Base-by-base conservation (phyloP, 2,113 vertebrate genomes). In the Paramormyrops kingsleyae region DNA sequence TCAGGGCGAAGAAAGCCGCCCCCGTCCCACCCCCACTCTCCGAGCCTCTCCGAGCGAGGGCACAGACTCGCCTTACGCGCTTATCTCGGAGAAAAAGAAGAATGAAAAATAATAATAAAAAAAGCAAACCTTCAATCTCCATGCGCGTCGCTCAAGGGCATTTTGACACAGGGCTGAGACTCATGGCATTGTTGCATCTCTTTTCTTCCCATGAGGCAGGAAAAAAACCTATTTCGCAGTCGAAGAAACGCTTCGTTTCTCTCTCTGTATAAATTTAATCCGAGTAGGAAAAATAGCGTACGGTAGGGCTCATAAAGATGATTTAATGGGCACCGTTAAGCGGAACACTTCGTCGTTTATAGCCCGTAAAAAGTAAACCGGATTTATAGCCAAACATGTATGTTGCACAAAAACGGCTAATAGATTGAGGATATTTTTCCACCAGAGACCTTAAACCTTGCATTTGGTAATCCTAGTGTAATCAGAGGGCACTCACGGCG, bases 71-170 rank as follows among this genome's bases (percentile, higher is more conserved):
- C 74, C 50, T 87, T 52, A 46, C n/a, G 44, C 46, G 21, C 87
- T 70, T 59, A 56, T 83, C 49, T 80, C 49, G 9, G 74, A 59
- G 77, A 89, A 59, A 46, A 84, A 53, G 52, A 59, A 59, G 27
- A 50, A 47, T 35, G 31, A 80, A 42, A 80, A 42, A 42, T 39
- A 77, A 24, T 31, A 80, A 80, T 35, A 31, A 89, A 83, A 53
- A 84, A 89, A 31, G 56, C 77, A 77, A 80, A 80, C 44, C 59
- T 50, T 88, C 56, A n/a, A 74, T 66, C 70, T 89, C 66, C 62
- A n/a, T 84, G 83, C 39, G 24, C 35, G 50, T 47, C 49, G 77
- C 88, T 66, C 87, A 88, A 88, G 56, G 56, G 87, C 85, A 87
- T 53, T 53, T 87, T 87, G 49, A 87, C 85, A 27, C 12, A 35